These are phyloP conservation scores for Harpalus rubripes DNA, from an alignment of 2,888 invertebrate species.

Conservation along the genomic window DNA sequence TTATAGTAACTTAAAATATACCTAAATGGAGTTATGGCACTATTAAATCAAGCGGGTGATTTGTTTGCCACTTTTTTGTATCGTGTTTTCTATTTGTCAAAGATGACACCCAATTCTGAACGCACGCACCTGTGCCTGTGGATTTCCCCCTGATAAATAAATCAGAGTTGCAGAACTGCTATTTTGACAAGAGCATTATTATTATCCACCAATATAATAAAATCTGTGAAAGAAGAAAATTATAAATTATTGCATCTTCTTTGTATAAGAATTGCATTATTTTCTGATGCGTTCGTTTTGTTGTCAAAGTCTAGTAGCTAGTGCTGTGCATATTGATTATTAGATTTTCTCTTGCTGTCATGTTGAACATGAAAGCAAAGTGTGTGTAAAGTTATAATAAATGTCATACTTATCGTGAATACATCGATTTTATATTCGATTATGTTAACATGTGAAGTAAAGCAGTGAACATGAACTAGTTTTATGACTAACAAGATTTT, in stretches of 20 bases:
- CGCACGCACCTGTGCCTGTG: background rate
- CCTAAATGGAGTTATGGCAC: too few relatives aligned
- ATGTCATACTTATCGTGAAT: background rate
- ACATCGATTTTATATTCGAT: constrained; percentile 6
- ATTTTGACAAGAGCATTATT: background rate
- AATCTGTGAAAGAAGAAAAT: background rate
- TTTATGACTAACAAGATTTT: background rate
- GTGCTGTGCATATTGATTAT: background rate
- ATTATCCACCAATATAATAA: background rate
- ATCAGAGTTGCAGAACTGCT: background rate
- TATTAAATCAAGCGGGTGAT: too few relatives aligned
- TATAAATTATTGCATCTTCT: background rate
- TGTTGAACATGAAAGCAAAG: background rate
- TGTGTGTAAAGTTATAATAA: background rate
- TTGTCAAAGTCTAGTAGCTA: background rate
- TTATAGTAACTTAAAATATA: too few relatives aligned
- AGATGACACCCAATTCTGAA: too few relatives aligned
- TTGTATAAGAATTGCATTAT: background rate
- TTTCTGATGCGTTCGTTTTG: background rate
- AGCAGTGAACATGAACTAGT: background rate
- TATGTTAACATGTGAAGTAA: background rate
- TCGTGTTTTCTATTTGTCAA: too few relatives aligned
- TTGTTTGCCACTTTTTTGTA: too few relatives aligned
- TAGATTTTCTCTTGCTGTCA: background rate
- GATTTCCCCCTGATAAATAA: background rate